Evolutionary conservation across 2,113 vertebrate genomes (phyloP).

Genomic region (Saguinus imperator): DNA sequence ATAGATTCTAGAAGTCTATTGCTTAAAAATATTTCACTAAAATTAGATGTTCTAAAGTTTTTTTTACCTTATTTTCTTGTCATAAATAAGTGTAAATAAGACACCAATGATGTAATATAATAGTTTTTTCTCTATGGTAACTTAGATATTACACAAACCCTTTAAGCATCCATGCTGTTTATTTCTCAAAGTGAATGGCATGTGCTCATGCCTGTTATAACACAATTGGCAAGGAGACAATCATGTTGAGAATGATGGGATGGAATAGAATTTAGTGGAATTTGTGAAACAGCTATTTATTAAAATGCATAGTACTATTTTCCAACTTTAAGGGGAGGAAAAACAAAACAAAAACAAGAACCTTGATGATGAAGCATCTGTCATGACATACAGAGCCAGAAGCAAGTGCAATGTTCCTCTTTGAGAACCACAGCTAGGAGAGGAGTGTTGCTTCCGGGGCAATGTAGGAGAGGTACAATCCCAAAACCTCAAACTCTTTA

Average conservation of each 20-base stretch:
- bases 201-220: neutral
- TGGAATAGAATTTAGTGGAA: neutral
- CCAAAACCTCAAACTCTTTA: neutral
- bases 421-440: neutral
- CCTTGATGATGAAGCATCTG: neutral
- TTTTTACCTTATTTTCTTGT: neutral
- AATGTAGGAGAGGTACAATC: fast-evolving
- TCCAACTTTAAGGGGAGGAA: neutral
- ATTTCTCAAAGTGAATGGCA: neutral
- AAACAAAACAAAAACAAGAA: neutral
- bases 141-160: neutral
- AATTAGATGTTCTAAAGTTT: neutral
- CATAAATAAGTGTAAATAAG: neutral
- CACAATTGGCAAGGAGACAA: neutral
- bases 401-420: fast-evolving
- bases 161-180: neutral
- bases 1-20: neutral
- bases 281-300: neutral
- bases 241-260: neutral
- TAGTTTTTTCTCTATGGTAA: neutral
- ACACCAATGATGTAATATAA: neutral
- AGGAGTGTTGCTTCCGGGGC: fast-evolving
- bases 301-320: neutral
- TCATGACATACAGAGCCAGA: neutral
- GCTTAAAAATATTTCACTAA: neutral